These are phyloP conservation scores for Thripadectes ignobilis DNA, from an alignment of 2,797 vertebrate genomes.

Conservation along the genomic window DNA sequence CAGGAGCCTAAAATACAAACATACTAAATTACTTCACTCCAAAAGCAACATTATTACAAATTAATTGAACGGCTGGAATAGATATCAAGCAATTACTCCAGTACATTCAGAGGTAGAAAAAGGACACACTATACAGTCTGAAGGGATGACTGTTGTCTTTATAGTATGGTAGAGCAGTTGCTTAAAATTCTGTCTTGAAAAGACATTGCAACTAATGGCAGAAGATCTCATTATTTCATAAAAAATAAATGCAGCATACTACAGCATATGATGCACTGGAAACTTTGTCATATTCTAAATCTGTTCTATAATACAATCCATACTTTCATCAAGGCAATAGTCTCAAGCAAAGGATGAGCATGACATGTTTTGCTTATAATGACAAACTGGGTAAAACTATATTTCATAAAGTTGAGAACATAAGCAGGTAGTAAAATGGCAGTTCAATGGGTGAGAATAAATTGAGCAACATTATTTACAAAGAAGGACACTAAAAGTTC, in stretches of 20 bases:
- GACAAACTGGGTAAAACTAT: background rate
- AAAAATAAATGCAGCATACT: background rate
- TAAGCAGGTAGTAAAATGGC: background rate
- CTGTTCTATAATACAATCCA: background rate
- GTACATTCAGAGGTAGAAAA: background rate
- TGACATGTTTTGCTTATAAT: background rate
- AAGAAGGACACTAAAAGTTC: background rate
- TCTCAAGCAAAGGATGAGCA: background rate
- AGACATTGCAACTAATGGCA: background rate
- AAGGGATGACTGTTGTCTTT: background rate
- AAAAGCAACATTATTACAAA: background rate
- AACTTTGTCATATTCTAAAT: background rate
- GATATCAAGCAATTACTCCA: background rate
- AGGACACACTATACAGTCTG: background rate
- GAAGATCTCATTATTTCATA: background rate
- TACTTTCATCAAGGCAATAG: background rate
- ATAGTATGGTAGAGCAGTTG: background rate
- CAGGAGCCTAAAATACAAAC: background rate
- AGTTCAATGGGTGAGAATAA: background rate
- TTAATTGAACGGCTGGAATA: background rate
- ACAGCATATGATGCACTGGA: background rate
- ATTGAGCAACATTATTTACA: background rate
- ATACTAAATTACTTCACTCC: background rate
- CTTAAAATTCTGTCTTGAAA: background rate
- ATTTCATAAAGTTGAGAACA: background rate